Base-by-base conservation (phyloP, 37 sponge, comb jelly and placozoan genomes). In the Tethya wilhelma region DNA sequence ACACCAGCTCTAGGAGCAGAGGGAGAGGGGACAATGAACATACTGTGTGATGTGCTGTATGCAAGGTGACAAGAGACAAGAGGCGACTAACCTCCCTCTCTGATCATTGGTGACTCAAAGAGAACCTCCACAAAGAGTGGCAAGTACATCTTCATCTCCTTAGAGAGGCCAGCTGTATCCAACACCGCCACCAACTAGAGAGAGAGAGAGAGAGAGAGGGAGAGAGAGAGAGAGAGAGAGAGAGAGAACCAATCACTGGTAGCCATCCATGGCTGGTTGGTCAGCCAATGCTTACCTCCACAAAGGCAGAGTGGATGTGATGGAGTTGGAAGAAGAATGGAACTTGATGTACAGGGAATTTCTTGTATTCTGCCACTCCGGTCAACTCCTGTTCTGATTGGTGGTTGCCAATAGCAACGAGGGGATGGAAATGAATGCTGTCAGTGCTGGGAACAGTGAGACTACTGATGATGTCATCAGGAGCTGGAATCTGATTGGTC, bases 61-160 rank as follows among this genome's bases (percentile, higher is more conserved):
- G 40, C 36, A 11, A 1, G 14, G 4, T n/a, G 14, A 58, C 26
- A 28, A 9, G 44, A 26, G 37, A 29, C 7, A 40, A n/a, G 5
- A 64, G 1, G 26, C 17, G n/a, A 66, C 77, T 0, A 39, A 95
- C 93, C 86, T 87, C 91, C 97, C 57, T 90, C 59, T 55, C 94
- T 72, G 37, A 73, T 33, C 2, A 96, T 32, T 0, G 97, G 91
- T 26, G 94, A 96, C 46, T 93, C 97, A 84, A 89, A 90, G 33
- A 93, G 64, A 53, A 90, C 42, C 41, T 93, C 92, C 5, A 83
- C 49, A 58, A 74, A 69, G 23, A 96, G 87, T 20, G 91, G 82
- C 2, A 93, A 17, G 77, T 87, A 93, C 8, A 58, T 78, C 0
- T 33, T 31, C 38, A 77, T 57, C 0, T 73, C 69, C 17, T 30